Evolutionary conservation across 2,113 vertebrate species (phyloP).

Genomic region (Columba janthina): DNA sequence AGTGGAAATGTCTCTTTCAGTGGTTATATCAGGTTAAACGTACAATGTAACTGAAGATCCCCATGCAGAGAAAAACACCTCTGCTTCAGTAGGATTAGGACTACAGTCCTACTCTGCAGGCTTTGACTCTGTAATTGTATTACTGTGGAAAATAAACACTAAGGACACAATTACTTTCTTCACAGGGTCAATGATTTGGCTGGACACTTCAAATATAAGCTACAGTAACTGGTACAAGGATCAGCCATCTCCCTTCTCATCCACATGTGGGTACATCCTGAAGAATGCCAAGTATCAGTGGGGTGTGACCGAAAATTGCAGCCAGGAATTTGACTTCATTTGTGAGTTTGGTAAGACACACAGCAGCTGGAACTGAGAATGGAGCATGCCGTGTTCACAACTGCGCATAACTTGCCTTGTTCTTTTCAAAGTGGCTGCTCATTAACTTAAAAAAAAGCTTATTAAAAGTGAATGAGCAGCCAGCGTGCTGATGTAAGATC

Average conservation of each 20-base stretch:
- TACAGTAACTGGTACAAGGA: conserved; percentile 83
- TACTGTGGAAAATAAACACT: neutral
- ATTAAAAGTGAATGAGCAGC: neutral
- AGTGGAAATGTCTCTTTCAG: neutral
- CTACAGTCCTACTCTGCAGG: neutral
- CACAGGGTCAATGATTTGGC: conserved; percentile 84
- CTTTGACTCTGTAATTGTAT: neutral
- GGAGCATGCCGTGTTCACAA: neutral
- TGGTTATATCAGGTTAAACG: neutral
- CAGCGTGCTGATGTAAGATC: neutral
- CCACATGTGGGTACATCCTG: conserved; percentile 80
- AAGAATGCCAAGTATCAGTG: conserved; percentile 82
- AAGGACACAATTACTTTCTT: neutral
- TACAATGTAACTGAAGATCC: neutral
- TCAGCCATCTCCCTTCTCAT: conserved; percentile 29
- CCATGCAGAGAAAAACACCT: neutral
- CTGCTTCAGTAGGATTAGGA: neutral
- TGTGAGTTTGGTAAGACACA: conserved; percentile 87
- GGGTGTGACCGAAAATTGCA: conserved; percentile 83
- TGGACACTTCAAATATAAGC: conserved; percentile 85
- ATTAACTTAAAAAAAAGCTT: neutral
- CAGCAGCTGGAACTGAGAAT: neutral
- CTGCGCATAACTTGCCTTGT: neutral
- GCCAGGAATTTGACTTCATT: conserved; percentile 84
- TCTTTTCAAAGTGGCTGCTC: neutral